Conservation (phyloP, 2,113 vertebrate genomes). For the Melospiza georgiana region DNA sequence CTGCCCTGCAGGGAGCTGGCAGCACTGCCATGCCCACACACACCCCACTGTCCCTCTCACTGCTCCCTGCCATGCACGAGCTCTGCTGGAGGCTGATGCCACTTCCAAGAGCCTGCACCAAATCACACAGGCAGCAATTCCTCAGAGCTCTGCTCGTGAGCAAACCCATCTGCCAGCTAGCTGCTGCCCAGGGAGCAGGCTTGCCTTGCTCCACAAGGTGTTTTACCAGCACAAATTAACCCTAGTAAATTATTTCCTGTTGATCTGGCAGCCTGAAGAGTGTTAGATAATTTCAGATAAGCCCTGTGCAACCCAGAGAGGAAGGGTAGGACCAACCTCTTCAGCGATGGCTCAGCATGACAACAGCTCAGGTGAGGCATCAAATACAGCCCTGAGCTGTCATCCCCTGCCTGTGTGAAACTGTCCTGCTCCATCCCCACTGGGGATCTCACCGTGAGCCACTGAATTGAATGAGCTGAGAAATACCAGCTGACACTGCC, state of each 20-base stretch:
- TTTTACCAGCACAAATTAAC: neutral
- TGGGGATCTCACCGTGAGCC: neutral
- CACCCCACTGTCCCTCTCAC: neutral
- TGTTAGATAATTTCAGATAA: neutral
- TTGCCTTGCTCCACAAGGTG: neutral
- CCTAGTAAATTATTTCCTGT: neutral
- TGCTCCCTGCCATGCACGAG: neutral
- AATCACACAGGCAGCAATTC: neutral
- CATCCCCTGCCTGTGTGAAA: neutral
- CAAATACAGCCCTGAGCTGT: accelerated
- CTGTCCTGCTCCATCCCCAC: neutral
- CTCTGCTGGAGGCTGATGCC: neutral
- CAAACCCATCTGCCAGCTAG: neutral
- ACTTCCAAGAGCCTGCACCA: neutral
- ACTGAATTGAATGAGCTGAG: neutral
- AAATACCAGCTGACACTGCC: neutral
- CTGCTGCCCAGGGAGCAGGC: neutral
- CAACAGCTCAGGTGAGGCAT: neutral
- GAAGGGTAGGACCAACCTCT: neutral
- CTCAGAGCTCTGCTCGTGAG: neutral
- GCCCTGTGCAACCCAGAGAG: neutral
- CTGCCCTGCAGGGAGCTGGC: neutral
- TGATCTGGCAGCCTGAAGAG: neutral
- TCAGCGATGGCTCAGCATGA: neutral
- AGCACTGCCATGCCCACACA: neutral